Percentiles rank a stretch among this genome's conserved stretches.
Conservation (phyloP, 1,140 invertebrate species). For the Pachyrhynchus sulphureomaculatus region DNA sequence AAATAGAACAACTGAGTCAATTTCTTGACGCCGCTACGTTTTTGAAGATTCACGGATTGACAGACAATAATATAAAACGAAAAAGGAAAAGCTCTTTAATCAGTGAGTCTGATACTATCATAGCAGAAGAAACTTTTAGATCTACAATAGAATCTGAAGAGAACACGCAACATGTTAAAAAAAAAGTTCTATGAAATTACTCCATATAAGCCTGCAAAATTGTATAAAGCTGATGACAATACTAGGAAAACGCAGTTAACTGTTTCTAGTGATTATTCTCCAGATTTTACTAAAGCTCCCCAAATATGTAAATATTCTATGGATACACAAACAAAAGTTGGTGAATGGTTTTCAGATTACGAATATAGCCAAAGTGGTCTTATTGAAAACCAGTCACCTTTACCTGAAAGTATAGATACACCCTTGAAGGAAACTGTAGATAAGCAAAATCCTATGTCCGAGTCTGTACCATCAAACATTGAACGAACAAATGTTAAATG, state of each 20-base stretch:
- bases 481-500: background rate
- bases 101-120: background rate
- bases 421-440: background rate
- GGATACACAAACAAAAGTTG: background rate
- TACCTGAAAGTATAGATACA: background rate
- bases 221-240: too few relatives aligned
- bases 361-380: background rate
- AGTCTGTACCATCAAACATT: too few relatives aligned
- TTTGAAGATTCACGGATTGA: conserved; percentile 54
- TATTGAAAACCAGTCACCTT: background rate
- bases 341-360: background rate
- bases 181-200: too few relatives aligned
- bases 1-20: conserved; percentile 63
- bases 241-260: too few relatives aligned
- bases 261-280: too few relatives aligned
- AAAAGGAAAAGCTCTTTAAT: background rate
- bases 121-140: background rate
- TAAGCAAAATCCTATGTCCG: background rate
- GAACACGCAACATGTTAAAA: too few relatives aligned
- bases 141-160: too few relatives aligned
- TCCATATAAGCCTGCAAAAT: too few relatives aligned
- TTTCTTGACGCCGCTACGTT: conserved; percentile 67
- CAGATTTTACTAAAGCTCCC: background rate
- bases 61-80: conserved; percentile 9
- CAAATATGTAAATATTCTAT: background rate